Evolutionary conservation across 2,888 invertebrate genomes (phyloP), one percentile per base, ranked within the genome.

Genomic region (Drosophila kanekoi): DNA sequence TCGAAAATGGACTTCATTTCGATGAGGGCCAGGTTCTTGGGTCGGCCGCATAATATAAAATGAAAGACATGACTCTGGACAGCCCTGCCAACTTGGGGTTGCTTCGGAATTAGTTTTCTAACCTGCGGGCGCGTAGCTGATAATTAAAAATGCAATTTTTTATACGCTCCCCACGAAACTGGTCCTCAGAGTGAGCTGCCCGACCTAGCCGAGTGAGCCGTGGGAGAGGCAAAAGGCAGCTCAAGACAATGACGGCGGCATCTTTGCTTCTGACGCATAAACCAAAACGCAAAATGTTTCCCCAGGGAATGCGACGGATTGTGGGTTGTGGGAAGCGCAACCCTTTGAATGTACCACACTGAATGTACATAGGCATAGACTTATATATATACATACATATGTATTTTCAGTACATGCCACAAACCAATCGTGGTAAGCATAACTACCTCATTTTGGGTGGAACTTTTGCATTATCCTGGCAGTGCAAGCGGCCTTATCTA

Each of bases 141-240:
- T 86, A 86, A 86, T 86, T 86, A 86, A 86, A 86, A 86, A 81
- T 87, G 85, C 87, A 84, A 87, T 86, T 87, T 87, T 85, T 85
- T 89, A 77, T 88, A 51, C 33, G 59, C 40, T 38, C n/a, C 6
- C 14, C 53, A 40, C 11, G 56, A 57, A 60, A 10, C 53, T 16
- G 33, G n/a, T 23, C 23, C 41, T 58, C 28, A 11, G 41, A 41
- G 35, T 14, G 35, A 35, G n/a, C 28, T 4, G 9, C 18, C 38
- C 9, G 14, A 14, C 9, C 1, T 5, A 54, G 37, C 40, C 41
- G 51, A 60, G 49, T 13, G 20, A 48, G 40, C 28, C 16, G 56
- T 32, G 40, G 14, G 49, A 41, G 23, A 48, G 9, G 44, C 37
- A 6, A 45, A 28, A 14, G 62, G 49, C 68, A 66, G 60, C 57